Conservation (phyloP, 92 coral and sea anemone genomes). For the Parazoanthus swiftii region DNA sequence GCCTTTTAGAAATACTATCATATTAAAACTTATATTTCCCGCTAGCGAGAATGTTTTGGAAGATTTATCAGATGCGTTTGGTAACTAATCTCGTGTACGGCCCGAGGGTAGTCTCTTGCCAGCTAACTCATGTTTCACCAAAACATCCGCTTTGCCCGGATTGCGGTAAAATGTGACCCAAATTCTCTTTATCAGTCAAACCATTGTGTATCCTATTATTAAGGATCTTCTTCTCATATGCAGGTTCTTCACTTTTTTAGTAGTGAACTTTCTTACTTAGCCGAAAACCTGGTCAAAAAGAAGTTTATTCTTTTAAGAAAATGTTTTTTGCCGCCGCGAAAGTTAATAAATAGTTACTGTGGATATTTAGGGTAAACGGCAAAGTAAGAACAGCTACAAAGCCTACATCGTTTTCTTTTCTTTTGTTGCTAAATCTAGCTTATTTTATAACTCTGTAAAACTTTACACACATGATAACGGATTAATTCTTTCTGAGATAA, state of each 20-base stretch:
- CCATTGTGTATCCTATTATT: too few relatives aligned
- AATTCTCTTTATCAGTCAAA: too few relatives aligned
- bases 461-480: constrained; percentile 7
- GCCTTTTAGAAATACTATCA: not conserved
- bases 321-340: too few relatives aligned
- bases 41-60: not conserved
- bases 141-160: not conserved
- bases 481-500: not conserved
- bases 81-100: not conserved
- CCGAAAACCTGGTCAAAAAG: too few relatives aligned
- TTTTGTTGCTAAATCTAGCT: not conserved
- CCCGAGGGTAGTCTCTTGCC: not conserved
- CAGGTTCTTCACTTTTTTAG: too few relatives aligned
- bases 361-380: not conserved
- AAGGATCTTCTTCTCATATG: too few relatives aligned
- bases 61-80: not conserved
- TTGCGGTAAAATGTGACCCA: not conserved
- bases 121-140: not conserved
- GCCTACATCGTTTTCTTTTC: not conserved
- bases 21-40: not conserved
- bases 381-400: not conserved
- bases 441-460: not conserved
- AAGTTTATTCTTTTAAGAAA: too few relatives aligned
- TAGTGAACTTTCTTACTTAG: too few relatives aligned
- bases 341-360: too few relatives aligned